Evolutionary conservation across 35 echinoderm and acorn worm genomes (phyloP).

Genomic region (Nesometra sesokonis): DNA sequence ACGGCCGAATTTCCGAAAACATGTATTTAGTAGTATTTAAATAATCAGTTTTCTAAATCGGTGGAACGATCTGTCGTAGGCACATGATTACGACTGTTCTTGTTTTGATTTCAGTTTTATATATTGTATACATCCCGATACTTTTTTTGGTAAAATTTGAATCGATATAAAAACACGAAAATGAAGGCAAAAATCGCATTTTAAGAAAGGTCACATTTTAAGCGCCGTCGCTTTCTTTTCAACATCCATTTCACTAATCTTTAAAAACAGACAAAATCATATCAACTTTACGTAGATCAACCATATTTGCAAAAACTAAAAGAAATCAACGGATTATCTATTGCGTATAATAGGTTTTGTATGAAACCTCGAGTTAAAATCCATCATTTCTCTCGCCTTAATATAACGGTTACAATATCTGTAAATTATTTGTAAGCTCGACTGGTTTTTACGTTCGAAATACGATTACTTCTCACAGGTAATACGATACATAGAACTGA

Average conservation of each 20-base stretch:
- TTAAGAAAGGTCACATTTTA: not conserved
- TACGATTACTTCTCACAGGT: not conserved
- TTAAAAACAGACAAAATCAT: not conserved
- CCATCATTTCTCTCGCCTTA: not conserved
- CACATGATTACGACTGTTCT: no score
- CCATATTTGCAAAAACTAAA: not conserved
- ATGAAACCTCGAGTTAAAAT: not conserved
- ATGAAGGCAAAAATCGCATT: not conserved
- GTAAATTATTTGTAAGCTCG: not conserved
- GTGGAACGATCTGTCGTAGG: no score
- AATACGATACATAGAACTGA: not conserved
- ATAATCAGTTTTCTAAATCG: no score
- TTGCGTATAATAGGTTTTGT: not conserved
- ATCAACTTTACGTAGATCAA: not conserved
- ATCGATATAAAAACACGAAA: not conserved
- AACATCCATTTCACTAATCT: not conserved
- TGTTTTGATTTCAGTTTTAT: no score
- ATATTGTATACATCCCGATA: no score
- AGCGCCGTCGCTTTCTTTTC: not conserved
- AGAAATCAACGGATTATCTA: not conserved
- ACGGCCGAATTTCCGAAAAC: no score
- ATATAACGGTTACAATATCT: not conserved
- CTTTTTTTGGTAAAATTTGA: no score
- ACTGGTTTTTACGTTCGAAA: not conserved
- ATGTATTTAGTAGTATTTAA: no score